Percentiles rank a stretch among this genome's conserved stretches.
Evolutionary conservation across 2,797 vertebrate species (phyloP).

Genomic region (Enteromius radiatus): DNA sequence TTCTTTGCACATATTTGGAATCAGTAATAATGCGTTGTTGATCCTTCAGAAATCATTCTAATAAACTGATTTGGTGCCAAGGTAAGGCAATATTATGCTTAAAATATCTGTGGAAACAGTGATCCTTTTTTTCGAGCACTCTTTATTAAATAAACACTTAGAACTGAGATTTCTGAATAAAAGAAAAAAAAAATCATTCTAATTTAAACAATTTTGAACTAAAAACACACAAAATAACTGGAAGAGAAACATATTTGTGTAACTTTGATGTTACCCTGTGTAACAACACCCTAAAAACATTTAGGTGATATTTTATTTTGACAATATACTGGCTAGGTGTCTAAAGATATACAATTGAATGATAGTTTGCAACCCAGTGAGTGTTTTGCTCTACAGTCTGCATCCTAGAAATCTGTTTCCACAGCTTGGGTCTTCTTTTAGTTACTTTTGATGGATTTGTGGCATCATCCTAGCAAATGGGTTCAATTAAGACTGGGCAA

Average conservation of each 20-base stretch:
- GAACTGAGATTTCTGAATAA: neutral
- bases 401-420: neutral
- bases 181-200: neutral
- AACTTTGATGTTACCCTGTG: neutral
- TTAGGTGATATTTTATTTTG: constrained; percentile 14
- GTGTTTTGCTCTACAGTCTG: neutral
- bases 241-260: neutral
- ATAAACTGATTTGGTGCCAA: neutral
- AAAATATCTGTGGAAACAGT: neutral
- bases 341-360: neutral
- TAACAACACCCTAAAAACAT: too few relatives aligned
- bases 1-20: neutral
- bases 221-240: neutral
- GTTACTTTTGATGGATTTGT: constrained; percentile 52
- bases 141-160: neutral
- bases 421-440: constrained; percentile 4
- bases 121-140: neutral
- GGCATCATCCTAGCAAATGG: constrained; percentile 45
- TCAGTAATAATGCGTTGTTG: neutral
- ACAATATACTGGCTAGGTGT: constrained; percentile 4
- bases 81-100: neutral
- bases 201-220: neutral
- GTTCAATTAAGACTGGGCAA: constrained; percentile 58
- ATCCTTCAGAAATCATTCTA: neutral
- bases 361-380: neutral